A percentile compares a stretch with the other conserved stretches of the same genome.
Conservation (phyloP, 2,113 vertebrate species). For the Tretioscincus oriximinensis region DNA sequence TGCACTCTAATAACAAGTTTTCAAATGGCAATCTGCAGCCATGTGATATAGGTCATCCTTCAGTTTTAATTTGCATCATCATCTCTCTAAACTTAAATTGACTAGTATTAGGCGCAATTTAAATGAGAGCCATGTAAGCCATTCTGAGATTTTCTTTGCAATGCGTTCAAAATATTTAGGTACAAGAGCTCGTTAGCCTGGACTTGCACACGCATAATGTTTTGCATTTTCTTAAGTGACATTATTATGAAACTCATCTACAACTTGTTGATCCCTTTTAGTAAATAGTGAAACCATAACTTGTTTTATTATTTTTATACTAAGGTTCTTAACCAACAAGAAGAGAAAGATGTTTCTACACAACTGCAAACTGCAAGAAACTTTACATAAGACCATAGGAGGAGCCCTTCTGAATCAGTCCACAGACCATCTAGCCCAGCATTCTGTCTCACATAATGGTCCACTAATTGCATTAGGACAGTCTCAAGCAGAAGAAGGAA, state of each 20-base stretch:
- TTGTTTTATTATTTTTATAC: background rate
- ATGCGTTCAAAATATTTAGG: conserved; percentile 53
- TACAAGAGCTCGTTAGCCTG: conserved; percentile 43
- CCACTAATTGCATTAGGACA: too few relatives aligned
- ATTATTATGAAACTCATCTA: conserved; percentile 12
- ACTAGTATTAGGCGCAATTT: conserved; percentile 52
- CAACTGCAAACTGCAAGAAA: background rate
- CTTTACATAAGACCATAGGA: background rate
- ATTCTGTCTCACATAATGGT: too few relatives aligned
- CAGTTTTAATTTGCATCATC: conserved; percentile 61
- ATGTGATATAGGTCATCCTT: conserved; percentile 55
- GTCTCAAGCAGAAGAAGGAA: too few relatives aligned
- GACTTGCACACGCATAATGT: conserved; percentile 34
- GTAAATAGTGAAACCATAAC: background rate
- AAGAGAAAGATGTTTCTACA: background rate
- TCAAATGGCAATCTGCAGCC: conserved; percentile 27
- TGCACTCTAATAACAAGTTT: conserved; percentile 34
- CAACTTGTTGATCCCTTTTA: background rate
- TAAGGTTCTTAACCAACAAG: background rate
- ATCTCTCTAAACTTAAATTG: conserved; percentile 59
- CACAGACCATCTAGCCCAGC: too few relatives aligned
- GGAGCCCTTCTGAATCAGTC: too few relatives aligned
- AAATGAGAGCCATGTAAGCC: conserved; percentile 42
- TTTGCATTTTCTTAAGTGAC: conserved; percentile 32
- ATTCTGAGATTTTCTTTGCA: conserved; percentile 52